These are phyloP conservation scores for Drymodes brunneopygia DNA, from an alignment of 2,113 vertebrate species.

Conservation along the genomic window DNA sequence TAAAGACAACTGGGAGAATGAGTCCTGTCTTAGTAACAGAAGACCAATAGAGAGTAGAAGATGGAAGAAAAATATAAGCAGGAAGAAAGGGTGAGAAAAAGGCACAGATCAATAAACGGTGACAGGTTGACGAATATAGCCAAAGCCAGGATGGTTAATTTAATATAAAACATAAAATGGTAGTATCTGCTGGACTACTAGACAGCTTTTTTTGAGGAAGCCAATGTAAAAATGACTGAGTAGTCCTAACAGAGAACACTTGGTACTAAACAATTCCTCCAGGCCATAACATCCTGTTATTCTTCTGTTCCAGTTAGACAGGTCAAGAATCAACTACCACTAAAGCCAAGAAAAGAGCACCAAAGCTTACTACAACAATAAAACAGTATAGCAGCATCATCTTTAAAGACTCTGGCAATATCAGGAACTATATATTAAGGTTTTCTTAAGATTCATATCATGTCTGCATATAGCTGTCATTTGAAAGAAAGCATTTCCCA, in stretches of 20 bases:
- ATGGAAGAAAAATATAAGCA: neutral
- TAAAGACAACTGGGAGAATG: neutral
- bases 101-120: neutral
- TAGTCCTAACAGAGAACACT: neutral
- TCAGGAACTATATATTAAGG: neutral
- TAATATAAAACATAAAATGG: neutral
- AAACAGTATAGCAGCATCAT: neutral
- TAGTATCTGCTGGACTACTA: neutral
- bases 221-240: neutral
- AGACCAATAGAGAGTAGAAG: neutral
- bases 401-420: neutral
- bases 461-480: neutral
- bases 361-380: neutral
- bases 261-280: neutral
- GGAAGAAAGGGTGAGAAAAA: neutral
- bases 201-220: neutral
- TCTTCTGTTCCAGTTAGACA: conserved; percentile 12
- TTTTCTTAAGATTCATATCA: neutral
- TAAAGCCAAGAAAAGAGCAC: neutral
- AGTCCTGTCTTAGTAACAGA: neutral
- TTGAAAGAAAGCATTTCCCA: neutral
- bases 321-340: conserved; percentile 9
- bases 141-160: neutral
- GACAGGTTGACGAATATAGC: neutral
- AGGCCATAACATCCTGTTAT: conserved; percentile 53